A percentile compares a stretch with the other conserved stretches of the same genome.
Evolutionary conservation across 92 coral and sea anemone species (phyloP).

Genomic region (Epizoanthus fatuus): DNA sequence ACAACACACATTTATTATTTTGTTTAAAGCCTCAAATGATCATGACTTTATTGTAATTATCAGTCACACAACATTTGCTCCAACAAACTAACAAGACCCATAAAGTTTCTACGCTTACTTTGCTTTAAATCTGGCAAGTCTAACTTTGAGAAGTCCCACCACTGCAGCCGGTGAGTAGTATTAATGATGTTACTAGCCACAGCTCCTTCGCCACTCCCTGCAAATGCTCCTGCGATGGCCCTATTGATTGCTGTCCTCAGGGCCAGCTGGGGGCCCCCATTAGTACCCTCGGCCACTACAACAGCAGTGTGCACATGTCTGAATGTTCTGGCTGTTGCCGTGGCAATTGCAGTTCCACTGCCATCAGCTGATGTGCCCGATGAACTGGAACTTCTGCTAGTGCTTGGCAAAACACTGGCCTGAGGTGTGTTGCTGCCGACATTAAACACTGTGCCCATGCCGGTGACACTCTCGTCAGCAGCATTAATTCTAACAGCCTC

Average conservation of each 20-base stretch:
- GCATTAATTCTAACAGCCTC: constrained; percentile 38
- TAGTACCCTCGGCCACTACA: constrained; percentile 82
- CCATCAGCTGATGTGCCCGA: constrained; percentile 73
- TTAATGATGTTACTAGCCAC: constrained; percentile 93
- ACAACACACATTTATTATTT: too few species aligned
- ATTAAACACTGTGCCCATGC: constrained; percentile 56
- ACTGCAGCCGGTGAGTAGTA: constrained; percentile 91
- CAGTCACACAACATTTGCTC: not conserved
- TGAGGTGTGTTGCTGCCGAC: constrained; percentile 70
- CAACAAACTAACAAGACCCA: not conserved
- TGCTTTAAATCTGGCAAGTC: constrained; percentile 78
- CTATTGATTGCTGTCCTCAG: constrained; percentile 88
- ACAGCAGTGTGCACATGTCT: constrained; percentile 92
- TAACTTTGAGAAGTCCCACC: constrained; percentile 92
- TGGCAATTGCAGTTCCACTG: constrained; percentile 90
- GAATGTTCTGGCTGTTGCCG: constrained; percentile 93
- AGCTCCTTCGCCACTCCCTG: constrained; percentile 94
- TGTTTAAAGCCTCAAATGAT: too few species aligned
- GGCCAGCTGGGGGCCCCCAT: constrained; percentile 89
- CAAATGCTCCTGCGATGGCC: constrained; percentile 95
- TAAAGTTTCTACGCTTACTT: constrained; percentile 50
- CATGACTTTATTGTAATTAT: too few species aligned
- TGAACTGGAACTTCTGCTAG: constrained; percentile 73
- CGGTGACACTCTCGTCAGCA: constrained; percentile 21
- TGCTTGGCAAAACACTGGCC: constrained; percentile 67